Evolutionary conservation across 2,888 invertebrate species (phyloP).

Genomic region (Phania funesta): DNA sequence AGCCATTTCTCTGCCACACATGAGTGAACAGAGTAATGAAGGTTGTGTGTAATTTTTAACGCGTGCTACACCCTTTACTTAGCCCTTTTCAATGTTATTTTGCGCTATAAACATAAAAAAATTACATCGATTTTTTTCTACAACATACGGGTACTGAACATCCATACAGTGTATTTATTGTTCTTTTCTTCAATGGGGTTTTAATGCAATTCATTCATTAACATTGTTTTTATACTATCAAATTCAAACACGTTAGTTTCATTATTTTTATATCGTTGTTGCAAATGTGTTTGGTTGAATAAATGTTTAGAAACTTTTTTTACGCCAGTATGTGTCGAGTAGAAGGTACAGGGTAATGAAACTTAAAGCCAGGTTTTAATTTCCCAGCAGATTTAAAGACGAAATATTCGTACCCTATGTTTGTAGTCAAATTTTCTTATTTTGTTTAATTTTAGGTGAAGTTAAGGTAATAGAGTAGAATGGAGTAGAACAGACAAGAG

Average conservation of each 20-base stretch:
- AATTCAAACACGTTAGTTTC: background rate
- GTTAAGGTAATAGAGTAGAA: too few species aligned
- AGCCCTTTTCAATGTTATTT: background rate
- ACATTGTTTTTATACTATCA: background rate
- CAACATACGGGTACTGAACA: background rate
- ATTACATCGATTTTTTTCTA: slow-evolving; percentile 1
- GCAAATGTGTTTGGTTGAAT: background rate
- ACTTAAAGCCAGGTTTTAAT: too few species aligned
- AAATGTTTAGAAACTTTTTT: background rate
- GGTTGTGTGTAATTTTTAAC: background rate
- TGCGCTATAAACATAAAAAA: background rate
- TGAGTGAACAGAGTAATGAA: background rate
- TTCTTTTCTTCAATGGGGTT: background rate
- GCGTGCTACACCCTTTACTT: background rate
- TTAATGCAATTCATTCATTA: background rate
- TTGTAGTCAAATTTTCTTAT: too few species aligned
- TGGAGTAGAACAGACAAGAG: too few species aligned
- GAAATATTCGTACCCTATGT: too few species aligned
- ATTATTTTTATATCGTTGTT: background rate
- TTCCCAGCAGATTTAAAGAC: too few species aligned
- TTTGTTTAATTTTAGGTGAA: too few species aligned
- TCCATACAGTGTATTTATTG: background rate
- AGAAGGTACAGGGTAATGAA: too few species aligned
- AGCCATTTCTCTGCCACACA: background rate
- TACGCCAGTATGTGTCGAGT: too few species aligned